Evolutionary conservation across 2,113 vertebrate genomes (phyloP), one percentile per base, ranked within the genome.

Genomic region (Prunella fulvescens): DNA sequence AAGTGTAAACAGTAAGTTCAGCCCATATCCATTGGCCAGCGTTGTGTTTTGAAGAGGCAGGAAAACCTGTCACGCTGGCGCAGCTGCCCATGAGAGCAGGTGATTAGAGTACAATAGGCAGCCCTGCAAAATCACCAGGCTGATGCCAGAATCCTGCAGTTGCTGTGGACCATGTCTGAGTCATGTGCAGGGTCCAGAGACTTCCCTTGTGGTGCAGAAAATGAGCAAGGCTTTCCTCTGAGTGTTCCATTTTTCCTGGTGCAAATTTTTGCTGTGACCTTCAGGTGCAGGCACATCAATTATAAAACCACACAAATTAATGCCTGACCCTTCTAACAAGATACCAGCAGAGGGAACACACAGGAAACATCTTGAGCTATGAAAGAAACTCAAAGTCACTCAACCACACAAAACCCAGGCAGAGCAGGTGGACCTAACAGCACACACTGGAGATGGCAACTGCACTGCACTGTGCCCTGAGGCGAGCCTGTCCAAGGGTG

Each of bases 241-340:
- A 87, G 67, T 18, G 57, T 74, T 95, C 72, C 53, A 26, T 84
- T 96, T 77, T 92, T 95, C 70, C 79, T 57, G 72, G 73, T 85
- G 81, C 89, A 96, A 96, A 95, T 73, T 62, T 81, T 65, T 93
- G 20, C 53, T 88, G 42, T 92, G 79, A 95, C 84, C 82, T 95
- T 57, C 86, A 94, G 86, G 91, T 92, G 90, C 86, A 94, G 57
- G 60, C 37, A 67, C 79, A 56, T 79, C 81, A 85, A 78, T 96
- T 97, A 91, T 72, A 81, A 95, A 95, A 83, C 67, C 18, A 3
- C 74, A 64, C 71, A 92, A 92, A 94, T 94, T 95, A 96, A 86
- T 76, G 81, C 24, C 89, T 91, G 89, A 95, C 45, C 87, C 70
- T 95, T 94, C 88, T 95, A 84, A 95, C 64, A 88, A 69, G 51